Base-by-base conservation (phyloP, 2,113 vertebrate species). In the Psilopsiagon aurifrons region DNA sequence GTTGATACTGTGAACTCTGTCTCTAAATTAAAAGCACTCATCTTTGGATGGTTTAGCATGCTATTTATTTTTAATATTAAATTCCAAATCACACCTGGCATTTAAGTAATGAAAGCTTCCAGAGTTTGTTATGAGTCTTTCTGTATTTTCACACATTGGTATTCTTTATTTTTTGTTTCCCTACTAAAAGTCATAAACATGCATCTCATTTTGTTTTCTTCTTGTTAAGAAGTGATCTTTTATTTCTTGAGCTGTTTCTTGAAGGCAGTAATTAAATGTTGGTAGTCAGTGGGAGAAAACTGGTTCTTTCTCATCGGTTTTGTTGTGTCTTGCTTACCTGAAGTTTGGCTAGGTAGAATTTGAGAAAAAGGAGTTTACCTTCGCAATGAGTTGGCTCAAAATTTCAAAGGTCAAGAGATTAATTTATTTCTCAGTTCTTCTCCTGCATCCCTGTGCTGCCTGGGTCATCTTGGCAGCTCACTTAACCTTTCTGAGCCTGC, bases 51-150 rank as follows among this genome's bases (percentile, higher is more conserved):
- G 67, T 91, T 77, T 95, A 79, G 20, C 9, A 17, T 84, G 55
- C 41, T 94, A 29, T 89, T 91, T 91, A 44, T 75, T 85, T 87
- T 94, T 87, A 71, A 51, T 92, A 69, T 18, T 86, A n/a, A 81
- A 63, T 84, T 92, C 39, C 31, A 64, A 59, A 43, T 27, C 59
- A 39, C 80, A 79, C 25, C 43, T 90, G 76, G 68, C 39, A 63
- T 86, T 83, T 93, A 78, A 83, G 14, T 57, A 66, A 55, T 1
- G 9, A 77, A 88, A 79, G 13, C 54, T 47, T 11, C 1, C 83
- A 57, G 31, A 63, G 11, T 71, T 92, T 73, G 37, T 63, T 81
- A 43, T 28, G 17, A 60, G 55, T 89, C 19, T 52, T 39, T 64
- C 62, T 78, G 9, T 43, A 17, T 83, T 94, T 90, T 75, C 47